Conservation (phyloP, 2,888 invertebrate species). For the Tinea trinotella region DNA sequence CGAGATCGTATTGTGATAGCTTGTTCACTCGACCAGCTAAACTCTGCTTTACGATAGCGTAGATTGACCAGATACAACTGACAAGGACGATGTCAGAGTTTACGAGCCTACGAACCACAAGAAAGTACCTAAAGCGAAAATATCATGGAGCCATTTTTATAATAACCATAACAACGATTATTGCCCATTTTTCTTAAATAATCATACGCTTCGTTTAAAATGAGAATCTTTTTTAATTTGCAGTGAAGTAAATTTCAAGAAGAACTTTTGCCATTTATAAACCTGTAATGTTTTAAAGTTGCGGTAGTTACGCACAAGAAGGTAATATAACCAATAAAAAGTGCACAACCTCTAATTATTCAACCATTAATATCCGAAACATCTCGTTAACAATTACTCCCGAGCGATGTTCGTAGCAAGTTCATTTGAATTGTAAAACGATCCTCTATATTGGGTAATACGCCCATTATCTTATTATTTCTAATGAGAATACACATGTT, state of each 20-base stretch:
- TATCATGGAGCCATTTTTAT: background rate
- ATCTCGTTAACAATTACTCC: slow-evolving; percentile 33
- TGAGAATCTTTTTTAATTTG: too few species aligned
- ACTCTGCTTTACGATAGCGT: background rate
- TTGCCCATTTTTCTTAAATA: background rate
- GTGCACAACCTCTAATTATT: slow-evolving; percentile 37
- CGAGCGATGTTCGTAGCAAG: slow-evolving; percentile 31
- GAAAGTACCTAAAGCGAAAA: background rate
- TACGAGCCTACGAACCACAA: background rate
- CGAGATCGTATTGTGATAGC: slow-evolving; percentile 26
- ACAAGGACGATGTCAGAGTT: slow-evolving; percentile 1
- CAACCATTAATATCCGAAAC: slow-evolving; percentile 39
- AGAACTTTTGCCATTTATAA: slow-evolving; percentile 9
- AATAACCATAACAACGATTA: background rate
- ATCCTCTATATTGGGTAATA: slow-evolving; percentile 18
- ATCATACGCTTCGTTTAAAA: background rate
- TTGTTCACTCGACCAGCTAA: slow-evolving; percentile 18
- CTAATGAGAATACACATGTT: slow-evolving; percentile 47
- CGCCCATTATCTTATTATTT: slow-evolving; percentile 24
- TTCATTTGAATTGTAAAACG: slow-evolving; percentile 38
- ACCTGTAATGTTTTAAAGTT: background rate
- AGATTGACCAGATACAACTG: slow-evolving; percentile 2
- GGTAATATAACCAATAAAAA: slow-evolving; percentile 37
- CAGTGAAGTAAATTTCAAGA: background rate
- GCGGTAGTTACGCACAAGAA: background rate